Evolutionary conservation across 2,888 invertebrate genomes (phyloP), one percentile per base, ranked within the genome.

Genomic region (Ariolimax columbianus): DNA sequence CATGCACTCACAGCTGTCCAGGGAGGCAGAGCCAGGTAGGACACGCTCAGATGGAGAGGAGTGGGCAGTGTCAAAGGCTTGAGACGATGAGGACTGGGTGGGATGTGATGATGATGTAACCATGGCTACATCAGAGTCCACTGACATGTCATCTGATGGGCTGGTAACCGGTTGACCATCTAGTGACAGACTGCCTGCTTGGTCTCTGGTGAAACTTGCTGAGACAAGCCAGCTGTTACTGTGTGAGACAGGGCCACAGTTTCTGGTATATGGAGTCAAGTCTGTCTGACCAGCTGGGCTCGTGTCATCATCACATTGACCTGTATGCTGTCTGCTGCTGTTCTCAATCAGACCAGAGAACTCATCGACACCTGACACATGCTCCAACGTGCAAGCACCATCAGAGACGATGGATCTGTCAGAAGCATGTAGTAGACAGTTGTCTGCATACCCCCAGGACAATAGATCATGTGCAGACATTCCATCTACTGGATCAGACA

Each of bases 31-130:
- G 0, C 30, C 68, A 23, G 66, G 30, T 19, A 79, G 14, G 23
- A 4, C 43, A 43, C 11, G 79, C 26, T 78, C 40, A 43, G n/a
- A n/a, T 6, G 73, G 75, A 1, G 82, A 75, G 0, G 82, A 75
- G n/a, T 55, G 59, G 30, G 82, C 82, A 23, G 82, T 82, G 23
- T 73, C 82, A 75, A 73, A 82, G 59, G 19, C 33, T 33, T 73
- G 73, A 17, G 82, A 82, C 0, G 83, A 83, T 9, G 59, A 73
- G 17, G 73, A 73, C 17, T 2, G 23, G 73, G 73, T 38, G 38
- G 72, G n/a, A 17, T 51, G 14, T 75, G 63, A 73, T 73, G 82
- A 82, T 40, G 72, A n/a, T 30, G 82, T 55, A 73, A 59, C 82
- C 36, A 68, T 40, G 66, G 40, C 70, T 30, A 68, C 11, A 47